Conservation (phyloP, 2,888 invertebrate species). For the Rhodophaea formosa region DNA sequence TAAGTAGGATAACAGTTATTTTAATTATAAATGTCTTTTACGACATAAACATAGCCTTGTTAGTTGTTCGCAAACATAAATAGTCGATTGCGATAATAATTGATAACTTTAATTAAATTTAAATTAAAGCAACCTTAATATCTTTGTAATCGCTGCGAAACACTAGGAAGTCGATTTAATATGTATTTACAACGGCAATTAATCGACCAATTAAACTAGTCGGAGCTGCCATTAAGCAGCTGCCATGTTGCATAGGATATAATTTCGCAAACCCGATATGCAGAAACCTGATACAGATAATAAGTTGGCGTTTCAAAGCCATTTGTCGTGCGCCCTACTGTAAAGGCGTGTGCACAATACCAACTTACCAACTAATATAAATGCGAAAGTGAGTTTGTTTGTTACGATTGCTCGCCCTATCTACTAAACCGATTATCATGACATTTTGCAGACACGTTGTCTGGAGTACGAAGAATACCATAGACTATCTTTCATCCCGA, state of each 20-base stretch:
- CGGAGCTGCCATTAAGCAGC: constrained; percentile 28
- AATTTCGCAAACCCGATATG: constrained; percentile 62
- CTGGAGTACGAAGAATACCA: too few relatives aligned
- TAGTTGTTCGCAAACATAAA: too few relatives aligned
- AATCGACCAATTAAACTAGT: constrained; percentile 32
- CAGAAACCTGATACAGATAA: constrained; percentile 67
- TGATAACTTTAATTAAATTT: not conserved
- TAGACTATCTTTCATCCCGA: too few relatives aligned
- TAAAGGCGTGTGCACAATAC: constrained; percentile 28
- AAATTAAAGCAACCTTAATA: not conserved
- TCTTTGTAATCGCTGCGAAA: not conserved
- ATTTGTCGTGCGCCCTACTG: constrained; percentile 67
- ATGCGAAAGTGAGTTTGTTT: too few relatives aligned
- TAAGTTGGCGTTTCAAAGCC: constrained; percentile 53
- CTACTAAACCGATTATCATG: too few relatives aligned
- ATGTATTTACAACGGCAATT: constrained; percentile 27
- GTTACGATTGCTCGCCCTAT: too few relatives aligned
- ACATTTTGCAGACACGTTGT: too few relatives aligned
- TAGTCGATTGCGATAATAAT: not conserved
- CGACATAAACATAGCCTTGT: too few relatives aligned
- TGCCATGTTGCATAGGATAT: constrained; percentile 45
- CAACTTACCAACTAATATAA: too few relatives aligned
- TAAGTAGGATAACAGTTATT: too few relatives aligned
- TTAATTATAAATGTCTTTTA: too few relatives aligned
- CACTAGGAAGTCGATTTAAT: constrained; percentile 9